These are phyloP conservation scores for Crambe crambe DNA, from an alignment of 37 sponge, comb jelly and placozoan species.

Conservation along the genomic window DNA sequence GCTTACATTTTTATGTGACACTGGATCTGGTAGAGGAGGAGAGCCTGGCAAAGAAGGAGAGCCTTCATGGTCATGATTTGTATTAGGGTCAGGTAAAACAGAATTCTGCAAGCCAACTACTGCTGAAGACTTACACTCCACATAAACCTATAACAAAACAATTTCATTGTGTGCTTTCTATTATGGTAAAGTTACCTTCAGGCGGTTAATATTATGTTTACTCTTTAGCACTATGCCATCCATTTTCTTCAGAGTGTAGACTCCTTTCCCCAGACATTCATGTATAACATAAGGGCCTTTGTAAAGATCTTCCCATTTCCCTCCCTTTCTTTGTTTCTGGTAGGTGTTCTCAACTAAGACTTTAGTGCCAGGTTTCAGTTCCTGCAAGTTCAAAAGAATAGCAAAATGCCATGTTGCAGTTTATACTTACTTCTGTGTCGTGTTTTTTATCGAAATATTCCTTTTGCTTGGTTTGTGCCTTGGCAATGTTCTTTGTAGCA, in stretches of 20 bases:
- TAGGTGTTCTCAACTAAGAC: conserved; percentile 39
- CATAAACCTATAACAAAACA: too few relatives aligned
- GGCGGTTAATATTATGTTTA: too few relatives aligned
- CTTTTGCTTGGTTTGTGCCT: background rate
- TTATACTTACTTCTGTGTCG: too few relatives aligned
- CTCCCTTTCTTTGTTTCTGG: conserved; percentile 20
- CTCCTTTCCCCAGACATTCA: conserved; percentile 6
- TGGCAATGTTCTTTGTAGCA: conserved; percentile 14
- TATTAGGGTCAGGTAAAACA: too few relatives aligned
- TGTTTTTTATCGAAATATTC: conserved; percentile 3
- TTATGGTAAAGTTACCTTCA: too few relatives aligned
- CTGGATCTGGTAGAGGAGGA: too few relatives aligned
- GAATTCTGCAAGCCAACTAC: too few relatives aligned
- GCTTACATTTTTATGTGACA: too few relatives aligned
- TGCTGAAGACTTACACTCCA: too few relatives aligned
- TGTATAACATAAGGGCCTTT: conserved; percentile 18
- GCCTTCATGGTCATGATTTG: too few relatives aligned
- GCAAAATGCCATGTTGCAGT: background rate
- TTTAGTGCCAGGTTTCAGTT: background rate
- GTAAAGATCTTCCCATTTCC: conserved; percentile 18
- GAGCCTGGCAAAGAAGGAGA: too few relatives aligned
- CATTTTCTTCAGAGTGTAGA: conserved; percentile 5
- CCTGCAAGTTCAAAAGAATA: background rate
- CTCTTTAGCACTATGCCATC: conserved; percentile 1
- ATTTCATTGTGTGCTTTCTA: too few relatives aligned